Base-by-base conservation (phyloP, 64 coral and sea anemone species). In the Stichodactyla helianthus region DNA sequence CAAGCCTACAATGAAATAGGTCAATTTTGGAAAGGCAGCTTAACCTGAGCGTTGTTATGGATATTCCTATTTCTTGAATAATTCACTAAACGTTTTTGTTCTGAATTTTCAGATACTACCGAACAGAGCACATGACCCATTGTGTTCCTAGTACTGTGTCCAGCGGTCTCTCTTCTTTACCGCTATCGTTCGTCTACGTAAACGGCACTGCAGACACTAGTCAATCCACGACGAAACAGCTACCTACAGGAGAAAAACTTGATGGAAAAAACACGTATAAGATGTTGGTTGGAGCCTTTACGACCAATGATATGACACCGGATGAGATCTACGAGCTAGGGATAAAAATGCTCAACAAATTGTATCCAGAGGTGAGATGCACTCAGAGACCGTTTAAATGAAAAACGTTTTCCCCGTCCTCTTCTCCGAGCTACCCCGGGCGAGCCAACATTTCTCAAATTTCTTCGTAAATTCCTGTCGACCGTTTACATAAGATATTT, bases 151-250 rank as follows among this genome's bases (percentile, higher is more conserved):
- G 79, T 82, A 89, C 85, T 4, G 82, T 95, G 52, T 92, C 93
- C 58, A 95, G 93, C 54, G 93, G 93, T 88, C 83, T 95, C 16
- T 86, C 89, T 6, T 82, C 86, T n/a, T 83, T 92, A 64, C 97
- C 97, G 52, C 85, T 99, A 35, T 51, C 87, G 8, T 91, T 85
- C 71, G 93, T 99, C 5, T 99, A 99, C 59, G 86, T 90, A 2
- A 95, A 99, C 77, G 91, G 91, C 28, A 89, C 86, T 27, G 84
- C 97, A 52, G 86, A 95, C 76, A 77, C 20, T 10, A 87, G 74
- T 82, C 87, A 88, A 54, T 90, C 82, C 62, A 92, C 97, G 1
- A 93, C 88, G 20, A 81, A 80, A 58, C 53, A 57, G 23, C 88
- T 99, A 14, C 93, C 97, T 9, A 92, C 93, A 12, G 97, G 97